phyloP scores from a whole-genome alignment of 2,797 vertebrate genomes.

The Forpus xanthops region DNA sequence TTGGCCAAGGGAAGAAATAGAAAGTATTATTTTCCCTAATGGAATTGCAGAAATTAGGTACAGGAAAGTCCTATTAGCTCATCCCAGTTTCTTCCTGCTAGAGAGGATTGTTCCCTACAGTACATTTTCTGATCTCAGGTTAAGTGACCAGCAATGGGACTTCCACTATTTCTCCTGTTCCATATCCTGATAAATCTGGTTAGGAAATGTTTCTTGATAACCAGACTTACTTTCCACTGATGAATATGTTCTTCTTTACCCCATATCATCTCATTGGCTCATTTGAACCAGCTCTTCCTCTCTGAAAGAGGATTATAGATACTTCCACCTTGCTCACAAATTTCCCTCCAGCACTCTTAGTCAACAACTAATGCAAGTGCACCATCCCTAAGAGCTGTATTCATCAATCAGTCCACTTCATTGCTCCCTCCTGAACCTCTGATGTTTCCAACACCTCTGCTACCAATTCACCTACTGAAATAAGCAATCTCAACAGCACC shows the following conservation, averaged over 20 bases:
- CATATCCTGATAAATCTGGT: background rate
- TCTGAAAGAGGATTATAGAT: background rate
- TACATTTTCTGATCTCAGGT: background rate
- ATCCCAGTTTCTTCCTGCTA: background rate
- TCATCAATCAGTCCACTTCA: background rate
- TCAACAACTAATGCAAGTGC: background rate
- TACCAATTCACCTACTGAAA: background rate
- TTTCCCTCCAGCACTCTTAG: background rate
- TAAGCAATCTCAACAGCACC: background rate
- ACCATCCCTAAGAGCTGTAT: background rate
- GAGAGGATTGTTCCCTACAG: background rate
- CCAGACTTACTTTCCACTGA: background rate
- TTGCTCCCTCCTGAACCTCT: background rate
- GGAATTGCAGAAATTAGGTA: slow-evolving; percentile 15
- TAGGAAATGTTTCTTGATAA: background rate
- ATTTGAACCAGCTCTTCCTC: background rate
- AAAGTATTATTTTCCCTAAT: slow-evolving; percentile 12
- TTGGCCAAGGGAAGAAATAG: background rate
- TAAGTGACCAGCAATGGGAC: background rate
- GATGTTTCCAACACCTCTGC: background rate
- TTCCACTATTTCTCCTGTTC: background rate
- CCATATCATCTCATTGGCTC: background rate
- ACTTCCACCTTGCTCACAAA: background rate
- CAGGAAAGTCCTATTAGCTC: slow-evolving; percentile 58
- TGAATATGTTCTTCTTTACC: background rate